A percentile compares a stretch with the other conserved stretches of the same genome.
These are phyloP conservation scores for Sapajus apella DNA, from an alignment of 2,113 vertebrate species.

Conservation along the genomic window DNA sequence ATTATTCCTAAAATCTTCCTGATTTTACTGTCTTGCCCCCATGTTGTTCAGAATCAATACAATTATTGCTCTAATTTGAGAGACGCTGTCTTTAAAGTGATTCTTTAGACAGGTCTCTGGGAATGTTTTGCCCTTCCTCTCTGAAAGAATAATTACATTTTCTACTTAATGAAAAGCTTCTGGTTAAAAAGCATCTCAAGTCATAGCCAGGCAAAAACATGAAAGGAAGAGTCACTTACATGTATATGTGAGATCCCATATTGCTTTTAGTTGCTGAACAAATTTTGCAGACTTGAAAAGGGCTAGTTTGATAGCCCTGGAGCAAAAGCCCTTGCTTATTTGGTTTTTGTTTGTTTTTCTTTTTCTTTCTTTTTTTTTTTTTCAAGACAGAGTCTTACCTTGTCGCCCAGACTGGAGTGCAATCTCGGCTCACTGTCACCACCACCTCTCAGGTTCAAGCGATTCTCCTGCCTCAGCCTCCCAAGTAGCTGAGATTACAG, in stretches of 20 bases:
- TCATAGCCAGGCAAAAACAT: slow-evolving; percentile 57
- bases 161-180: slow-evolving; percentile 52
- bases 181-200: slow-evolving; percentile 54
- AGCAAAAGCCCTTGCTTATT: slow-evolving; percentile 51
- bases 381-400: too few relatives aligned
- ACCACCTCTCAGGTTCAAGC: too few relatives aligned
- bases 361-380: too few relatives aligned
- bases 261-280: slow-evolving; percentile 65
- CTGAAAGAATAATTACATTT: slow-evolving; percentile 56
- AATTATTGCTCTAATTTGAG: slow-evolving; percentile 48
- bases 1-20: slow-evolving; percentile 32
- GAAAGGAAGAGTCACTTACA: slow-evolving; percentile 49
- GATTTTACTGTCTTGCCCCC: slow-evolving; percentile 18
- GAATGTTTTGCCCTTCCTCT: slow-evolving; percentile 35
- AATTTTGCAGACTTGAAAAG: slow-evolving; percentile 58
- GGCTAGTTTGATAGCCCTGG: slow-evolving; percentile 11
- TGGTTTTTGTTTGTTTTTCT: too few relatives aligned
- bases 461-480: too few relatives aligned
- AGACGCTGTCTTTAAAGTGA: slow-evolving; percentile 18
- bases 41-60: slow-evolving; percentile 40
- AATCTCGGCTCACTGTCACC: too few relatives aligned
- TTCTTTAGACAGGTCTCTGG: slow-evolving; percentile 33
- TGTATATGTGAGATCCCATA: not conserved
- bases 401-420: too few relatives aligned
- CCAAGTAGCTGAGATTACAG: too few relatives aligned